These are phyloP conservation scores for Daubentonia madagascariensis DNA, from an alignment of 2,113 vertebrate species.

Conservation along the genomic window DNA sequence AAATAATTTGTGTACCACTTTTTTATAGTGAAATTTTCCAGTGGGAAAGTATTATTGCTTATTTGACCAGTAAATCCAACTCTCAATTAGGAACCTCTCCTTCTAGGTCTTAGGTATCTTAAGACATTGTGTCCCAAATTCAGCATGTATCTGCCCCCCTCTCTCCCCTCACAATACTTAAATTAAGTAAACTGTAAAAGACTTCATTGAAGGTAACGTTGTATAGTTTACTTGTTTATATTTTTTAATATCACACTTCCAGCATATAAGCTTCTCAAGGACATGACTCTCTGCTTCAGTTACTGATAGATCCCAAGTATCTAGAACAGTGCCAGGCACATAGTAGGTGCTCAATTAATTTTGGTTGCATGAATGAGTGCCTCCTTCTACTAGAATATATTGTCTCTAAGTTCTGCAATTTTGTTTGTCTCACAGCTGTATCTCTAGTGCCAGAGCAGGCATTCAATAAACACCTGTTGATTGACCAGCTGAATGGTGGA, in stretches of 20 bases:
- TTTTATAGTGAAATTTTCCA: slow-evolving; percentile 24
- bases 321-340: neutral
- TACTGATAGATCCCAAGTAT: neutral
- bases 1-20: neutral
- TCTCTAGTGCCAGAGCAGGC: neutral
- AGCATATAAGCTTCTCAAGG: neutral
- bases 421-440: neutral
- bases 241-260: neutral
- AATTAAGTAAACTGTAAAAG: neutral
- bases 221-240: neutral
- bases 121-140: neutral
- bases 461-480: neutral
- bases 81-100: neutral
- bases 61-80: neutral
- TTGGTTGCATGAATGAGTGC: neutral
- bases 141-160: neutral
- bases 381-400: neutral
- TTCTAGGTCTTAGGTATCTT: neutral
- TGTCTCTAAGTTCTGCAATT: neutral
- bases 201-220: neutral
- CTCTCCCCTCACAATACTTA: neutral
- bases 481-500: neutral
- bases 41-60: neutral
- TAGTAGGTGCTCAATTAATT: neutral
- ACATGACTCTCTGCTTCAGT: neutral